Percentiles rank a stretch among this genome's conserved stretches.
phyloP scores from a whole-genome alignment of 2,888 invertebrate species.

The Ommatoiulus sabulosus region DNA sequence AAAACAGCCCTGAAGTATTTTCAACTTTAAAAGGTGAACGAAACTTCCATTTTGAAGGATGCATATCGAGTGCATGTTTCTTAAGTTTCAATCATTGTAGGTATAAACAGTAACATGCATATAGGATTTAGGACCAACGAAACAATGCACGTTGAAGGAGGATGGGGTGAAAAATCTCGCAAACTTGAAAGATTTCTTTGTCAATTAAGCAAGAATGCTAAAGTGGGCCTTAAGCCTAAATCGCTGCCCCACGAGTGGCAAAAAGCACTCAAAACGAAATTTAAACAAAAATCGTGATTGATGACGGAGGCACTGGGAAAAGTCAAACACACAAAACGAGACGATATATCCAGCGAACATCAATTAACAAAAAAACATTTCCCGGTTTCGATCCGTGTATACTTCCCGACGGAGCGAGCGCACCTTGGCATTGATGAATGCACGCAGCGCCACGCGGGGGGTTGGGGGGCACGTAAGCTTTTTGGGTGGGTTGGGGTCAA shows the following conservation, averaged over 20 bases:
- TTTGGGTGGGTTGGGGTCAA: not conserved
- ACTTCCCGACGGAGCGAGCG: not conserved
- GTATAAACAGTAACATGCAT: too few relatives aligned
- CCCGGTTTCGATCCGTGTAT: not conserved
- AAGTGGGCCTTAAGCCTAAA: not conserved
- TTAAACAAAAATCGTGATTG: not conserved
- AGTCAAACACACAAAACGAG: not conserved
- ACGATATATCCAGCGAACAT: not conserved
- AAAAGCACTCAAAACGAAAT: not conserved
- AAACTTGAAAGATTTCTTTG: too few relatives aligned
- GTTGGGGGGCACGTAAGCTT: not conserved
- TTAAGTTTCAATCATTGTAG: too few relatives aligned
- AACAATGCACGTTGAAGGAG: too few relatives aligned
- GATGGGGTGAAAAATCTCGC: too few relatives aligned
- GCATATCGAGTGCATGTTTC: too few relatives aligned
- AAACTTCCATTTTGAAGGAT: too few relatives aligned
- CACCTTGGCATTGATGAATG: not conserved
- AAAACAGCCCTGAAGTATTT: too few relatives aligned
- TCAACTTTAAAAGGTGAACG: too few relatives aligned
- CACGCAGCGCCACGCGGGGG: not conserved
- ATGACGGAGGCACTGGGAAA: not conserved
- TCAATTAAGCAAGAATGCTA: not conserved
- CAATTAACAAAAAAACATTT: not conserved
- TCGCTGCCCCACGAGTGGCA: too few relatives aligned
- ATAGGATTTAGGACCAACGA: too few relatives aligned